Evolutionary conservation across 1,140 invertebrate species (phyloP), one percentile per base, ranked within the genome.

Genomic region (Drosophila willistoni): DNA sequence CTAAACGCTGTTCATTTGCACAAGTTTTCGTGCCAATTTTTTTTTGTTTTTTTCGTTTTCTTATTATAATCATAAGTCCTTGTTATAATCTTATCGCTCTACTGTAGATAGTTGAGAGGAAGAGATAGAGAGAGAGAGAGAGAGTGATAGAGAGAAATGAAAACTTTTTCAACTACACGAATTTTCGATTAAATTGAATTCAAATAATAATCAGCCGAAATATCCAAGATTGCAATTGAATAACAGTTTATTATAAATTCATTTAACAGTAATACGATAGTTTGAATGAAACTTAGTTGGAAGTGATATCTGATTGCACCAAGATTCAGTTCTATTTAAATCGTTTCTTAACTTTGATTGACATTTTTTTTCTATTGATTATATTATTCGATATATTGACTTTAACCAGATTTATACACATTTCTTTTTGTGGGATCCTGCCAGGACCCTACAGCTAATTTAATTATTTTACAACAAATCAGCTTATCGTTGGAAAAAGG

Each of bases 1-100:
- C 56, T 59, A 39, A 59, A 39, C 17, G 56, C 33, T 59, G 33
- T 59, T 59, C 56, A 59, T 59, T 33, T 59, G 14, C 56, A 39
- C 56, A 59, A 59, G 56, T 59, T 59, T 39, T 59, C 17, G 13
- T 5, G 7, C 14, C 13, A 19, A 19, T 57, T 14, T 9, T 57
- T 57, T 25, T 25, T 29, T 29, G 12, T 25, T 25, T 1, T 17
- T 17, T 17, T 22, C 1, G 19, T 17, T 5, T 54, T 36, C 34
- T 10, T 10, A 36, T 36, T 7, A 17, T 57, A 36, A 57, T 36
- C 55, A 59, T 19, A 34, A 51, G n/a, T 3, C 56, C 34, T 59
- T 59, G 56, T 39, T 36, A 19, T 19, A 59, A 59, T 33, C 33
- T 59, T 39, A 59, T 39, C 33, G 25, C 25, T 56, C 25, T 14